phyloP scores from a whole-genome alignment of 2,113 vertebrate genomes.

The Aramus guarauna region DNA sequence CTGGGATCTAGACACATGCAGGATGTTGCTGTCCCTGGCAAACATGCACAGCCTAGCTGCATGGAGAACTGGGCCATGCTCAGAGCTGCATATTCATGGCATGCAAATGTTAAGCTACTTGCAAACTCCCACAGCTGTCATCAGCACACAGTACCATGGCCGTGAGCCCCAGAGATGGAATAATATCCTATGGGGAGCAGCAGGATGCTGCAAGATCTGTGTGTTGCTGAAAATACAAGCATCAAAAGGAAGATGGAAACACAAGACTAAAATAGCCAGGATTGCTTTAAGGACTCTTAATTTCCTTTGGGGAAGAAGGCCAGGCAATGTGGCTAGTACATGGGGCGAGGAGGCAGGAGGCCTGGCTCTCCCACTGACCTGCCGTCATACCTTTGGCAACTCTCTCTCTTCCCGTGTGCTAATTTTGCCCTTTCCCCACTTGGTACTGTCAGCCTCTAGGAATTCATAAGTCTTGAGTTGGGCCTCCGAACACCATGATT shows the following conservation, averaged over 20 bases:
- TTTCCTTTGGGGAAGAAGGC: neutral
- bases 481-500: conserved; percentile 12
- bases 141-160: neutral
- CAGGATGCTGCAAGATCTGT: neutral
- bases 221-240: neutral
- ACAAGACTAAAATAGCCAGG: neutral
- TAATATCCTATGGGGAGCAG: conserved; percentile 1
- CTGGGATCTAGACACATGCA: neutral
- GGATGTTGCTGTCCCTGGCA: conserved; percentile 15
- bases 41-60: neutral
- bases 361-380: conserved; percentile 7
- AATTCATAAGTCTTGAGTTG: neutral
- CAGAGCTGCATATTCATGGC: conserved; percentile 48
- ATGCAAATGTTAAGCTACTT: conserved; percentile 50
- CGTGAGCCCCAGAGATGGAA: conserved; percentile 11
- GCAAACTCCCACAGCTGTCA: conserved; percentile 41
- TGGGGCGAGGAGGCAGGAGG: neutral
- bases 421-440: conserved; percentile 30
- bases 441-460: conserved; percentile 29
- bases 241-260: conserved; percentile 17
- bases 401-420: neutral
- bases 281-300: neutral
- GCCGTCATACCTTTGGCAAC: neutral
- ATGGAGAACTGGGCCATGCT: conserved; percentile 40
- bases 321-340: neutral